These are phyloP conservation scores for Microhierax caerulescens DNA, from an alignment of 2,797 vertebrate species.

Conservation along the genomic window DNA sequence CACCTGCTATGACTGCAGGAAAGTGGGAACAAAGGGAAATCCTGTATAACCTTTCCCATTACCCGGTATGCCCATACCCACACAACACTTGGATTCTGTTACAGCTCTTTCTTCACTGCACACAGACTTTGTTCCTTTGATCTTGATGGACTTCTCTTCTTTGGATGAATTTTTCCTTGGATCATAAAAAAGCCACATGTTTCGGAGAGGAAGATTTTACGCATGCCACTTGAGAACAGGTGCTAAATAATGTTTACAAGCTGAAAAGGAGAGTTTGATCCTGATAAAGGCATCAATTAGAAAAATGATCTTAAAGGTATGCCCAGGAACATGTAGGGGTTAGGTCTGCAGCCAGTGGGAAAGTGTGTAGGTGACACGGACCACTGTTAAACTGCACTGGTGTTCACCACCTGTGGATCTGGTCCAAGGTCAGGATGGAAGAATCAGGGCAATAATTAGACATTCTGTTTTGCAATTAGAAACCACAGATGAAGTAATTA, in stretches of 20 bases:
- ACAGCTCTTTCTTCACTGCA: not conserved
- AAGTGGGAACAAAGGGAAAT: not conserved
- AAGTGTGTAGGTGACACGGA: not conserved
- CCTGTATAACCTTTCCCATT: not conserved
- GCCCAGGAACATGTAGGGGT: not conserved
- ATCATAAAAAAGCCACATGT: not conserved
- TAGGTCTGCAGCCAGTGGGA: not conserved
- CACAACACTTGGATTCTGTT: not conserved
- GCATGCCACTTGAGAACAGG: not conserved
- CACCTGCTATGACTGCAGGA: not conserved
- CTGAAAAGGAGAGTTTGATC: not conserved
- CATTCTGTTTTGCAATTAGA: constrained; percentile 41
- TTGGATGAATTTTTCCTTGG: not conserved
- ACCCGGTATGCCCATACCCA: not conserved
- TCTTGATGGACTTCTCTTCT: not conserved
- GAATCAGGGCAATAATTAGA: constrained; percentile 3
- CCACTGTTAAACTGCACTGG: not conserved
- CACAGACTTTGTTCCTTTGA: not conserved
- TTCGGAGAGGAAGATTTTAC: not conserved
- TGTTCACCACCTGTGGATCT: not conserved
- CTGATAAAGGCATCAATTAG: not conserved
- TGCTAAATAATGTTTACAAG: not conserved
- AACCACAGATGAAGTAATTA: constrained; percentile 23
- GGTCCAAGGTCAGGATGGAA: not conserved
- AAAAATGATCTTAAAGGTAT: not conserved